Conservation (phyloP, 2,113 vertebrate species). For the Melanerpes formicivorus region DNA sequence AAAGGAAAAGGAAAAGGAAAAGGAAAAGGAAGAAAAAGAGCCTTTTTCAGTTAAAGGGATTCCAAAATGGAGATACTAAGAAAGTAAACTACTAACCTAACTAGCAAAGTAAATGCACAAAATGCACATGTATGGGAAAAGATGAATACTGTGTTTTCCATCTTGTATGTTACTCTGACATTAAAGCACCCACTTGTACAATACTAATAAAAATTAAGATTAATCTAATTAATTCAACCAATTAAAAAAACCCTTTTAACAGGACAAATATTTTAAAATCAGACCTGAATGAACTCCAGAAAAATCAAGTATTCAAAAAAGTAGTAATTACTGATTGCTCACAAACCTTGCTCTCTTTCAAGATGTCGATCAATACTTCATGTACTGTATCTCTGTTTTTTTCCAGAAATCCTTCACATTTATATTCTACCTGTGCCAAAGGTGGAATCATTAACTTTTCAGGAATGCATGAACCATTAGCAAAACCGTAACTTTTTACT, state of each 20-base stretch:
- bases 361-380: constrained; percentile 86
- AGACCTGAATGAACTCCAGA: not conserved
- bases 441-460: not conserved
- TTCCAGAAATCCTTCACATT: constrained; percentile 93
- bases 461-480: not conserved
- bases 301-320: not conserved
- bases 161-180: not conserved
- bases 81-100: not conserved
- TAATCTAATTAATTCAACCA: not conserved
- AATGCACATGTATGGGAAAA: not conserved
- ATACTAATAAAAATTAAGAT: not conserved
- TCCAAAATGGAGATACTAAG: not conserved
- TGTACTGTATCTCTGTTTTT: constrained; percentile 97
- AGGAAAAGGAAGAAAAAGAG: not conserved
- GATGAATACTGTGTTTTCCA: not conserved
- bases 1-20: too few species aligned
- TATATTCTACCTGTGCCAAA: constrained; percentile 90
- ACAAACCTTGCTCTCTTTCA: constrained; percentile 91
- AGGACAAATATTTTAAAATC: not conserved
- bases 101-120: not conserved
- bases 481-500: not conserved
- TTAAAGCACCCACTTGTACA: not conserved
- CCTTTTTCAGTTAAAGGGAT: not conserved
- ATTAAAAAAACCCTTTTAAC: not conserved
- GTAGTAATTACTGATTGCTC: not conserved